phyloP scores from a whole-genome alignment of 2,797 vertebrate species.

The Gouania willdenowi region DNA sequence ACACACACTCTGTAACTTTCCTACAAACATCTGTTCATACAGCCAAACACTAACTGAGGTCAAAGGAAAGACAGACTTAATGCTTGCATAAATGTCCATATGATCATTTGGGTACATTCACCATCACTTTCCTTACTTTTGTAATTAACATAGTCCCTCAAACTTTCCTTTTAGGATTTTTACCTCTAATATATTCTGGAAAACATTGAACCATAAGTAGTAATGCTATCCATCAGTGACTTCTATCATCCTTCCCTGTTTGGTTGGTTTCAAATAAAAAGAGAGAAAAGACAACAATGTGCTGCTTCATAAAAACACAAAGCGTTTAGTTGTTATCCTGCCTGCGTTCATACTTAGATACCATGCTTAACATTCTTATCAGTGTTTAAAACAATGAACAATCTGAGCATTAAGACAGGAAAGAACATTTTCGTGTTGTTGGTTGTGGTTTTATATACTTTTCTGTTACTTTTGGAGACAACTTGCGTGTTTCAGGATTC shows the following conservation, averaged over 20 bases:
- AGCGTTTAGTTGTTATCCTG: too few relatives aligned
- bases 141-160: background rate
- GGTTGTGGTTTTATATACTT: too few relatives aligned
- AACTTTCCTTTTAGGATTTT: background rate
- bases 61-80: conserved; percentile 22
- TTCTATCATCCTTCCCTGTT: conserved; percentile 29
- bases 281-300: conserved; percentile 18
- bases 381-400: too few relatives aligned
- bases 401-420: too few relatives aligned
- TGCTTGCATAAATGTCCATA: background rate
- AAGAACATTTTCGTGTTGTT: too few relatives aligned
- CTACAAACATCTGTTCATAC: conserved; percentile 54
- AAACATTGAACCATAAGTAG: conserved; percentile 13
- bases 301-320: too few relatives aligned
- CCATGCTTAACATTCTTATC: too few relatives aligned
- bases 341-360: too few relatives aligned
- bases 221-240: conserved; percentile 31
- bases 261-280: conserved; percentile 17
- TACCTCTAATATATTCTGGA: conserved; percentile 7
- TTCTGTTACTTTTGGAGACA: too few relatives aligned
- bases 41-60: conserved; percentile 25
- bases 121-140: conserved; percentile 1
- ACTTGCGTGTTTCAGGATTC: too few relatives aligned
- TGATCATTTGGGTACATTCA: background rate
- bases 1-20: conserved; percentile 27